phyloP scores from a whole-genome alignment of 2,113 vertebrate species.

The Maccullochella peelii region DNA sequence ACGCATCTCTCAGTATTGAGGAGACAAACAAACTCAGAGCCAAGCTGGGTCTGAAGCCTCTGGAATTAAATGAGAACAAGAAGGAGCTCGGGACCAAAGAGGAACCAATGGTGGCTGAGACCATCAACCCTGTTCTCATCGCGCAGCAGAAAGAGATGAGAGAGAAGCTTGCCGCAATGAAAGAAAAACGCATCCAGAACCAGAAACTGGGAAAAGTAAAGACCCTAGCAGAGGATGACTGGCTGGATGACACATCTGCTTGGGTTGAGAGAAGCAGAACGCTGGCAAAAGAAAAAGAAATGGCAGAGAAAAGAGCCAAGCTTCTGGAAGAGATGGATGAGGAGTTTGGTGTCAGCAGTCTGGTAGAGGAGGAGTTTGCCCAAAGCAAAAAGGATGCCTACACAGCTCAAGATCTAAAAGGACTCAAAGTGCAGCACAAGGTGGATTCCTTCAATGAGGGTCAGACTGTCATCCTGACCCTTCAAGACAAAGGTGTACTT shows the following conservation, averaged over 20 bases:
- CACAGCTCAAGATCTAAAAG: conserved; percentile 88
- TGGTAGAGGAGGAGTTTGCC: conserved; percentile 93
- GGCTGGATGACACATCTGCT: conserved; percentile 90
- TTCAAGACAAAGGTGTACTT: conserved; percentile 93
- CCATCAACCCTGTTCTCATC: conserved; percentile 88
- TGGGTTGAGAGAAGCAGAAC: conserved; percentile 93
- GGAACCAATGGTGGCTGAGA: conserved; percentile 87
- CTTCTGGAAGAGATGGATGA: conserved; percentile 95
- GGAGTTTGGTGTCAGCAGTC: conserved; percentile 92
- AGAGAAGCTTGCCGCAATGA: conserved; percentile 91
- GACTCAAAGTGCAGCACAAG: conserved; percentile 93
- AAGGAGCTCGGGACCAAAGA: conserved; percentile 93
- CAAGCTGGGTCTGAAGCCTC: conserved; percentile 92
- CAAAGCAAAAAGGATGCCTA: conserved; percentile 86
- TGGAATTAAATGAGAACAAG: conserved; percentile 88
- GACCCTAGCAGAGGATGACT: conserved; percentile 91
- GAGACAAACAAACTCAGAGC: conserved; percentile 94
- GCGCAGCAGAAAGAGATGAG: conserved; percentile 88
- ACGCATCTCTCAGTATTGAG: conserved; percentile 92
- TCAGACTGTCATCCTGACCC: conserved; percentile 89
- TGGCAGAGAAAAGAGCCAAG: conserved; percentile 93
- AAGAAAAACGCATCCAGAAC: conserved; percentile 92
- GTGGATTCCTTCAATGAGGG: conserved; percentile 90
- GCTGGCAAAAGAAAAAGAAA: conserved; percentile 90
- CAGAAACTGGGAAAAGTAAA: conserved; percentile 93